These are phyloP conservation scores for Phataginus tetradactyla DNA, from an alignment of 2,797 vertebrate genomes.

Conservation along the genomic window DNA sequence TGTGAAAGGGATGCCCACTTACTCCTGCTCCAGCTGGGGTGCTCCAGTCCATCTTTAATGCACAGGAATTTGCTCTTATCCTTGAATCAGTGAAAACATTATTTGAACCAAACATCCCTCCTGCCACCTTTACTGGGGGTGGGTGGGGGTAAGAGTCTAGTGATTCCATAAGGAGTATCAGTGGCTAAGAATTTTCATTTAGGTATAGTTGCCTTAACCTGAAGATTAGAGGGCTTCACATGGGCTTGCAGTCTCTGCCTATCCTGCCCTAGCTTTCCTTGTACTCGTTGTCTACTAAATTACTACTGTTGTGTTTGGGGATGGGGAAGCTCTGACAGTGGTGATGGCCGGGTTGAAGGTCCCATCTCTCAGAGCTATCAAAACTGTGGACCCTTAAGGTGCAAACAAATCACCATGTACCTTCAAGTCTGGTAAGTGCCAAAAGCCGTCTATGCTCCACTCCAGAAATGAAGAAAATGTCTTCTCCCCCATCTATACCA, in stretches of 20 bases:
- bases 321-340: neutral
- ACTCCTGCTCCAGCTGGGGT: neutral
- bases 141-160: neutral
- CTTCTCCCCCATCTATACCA: neutral
- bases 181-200: neutral
- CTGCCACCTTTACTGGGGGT: neutral
- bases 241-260: neutral
- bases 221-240: neutral
- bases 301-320: neutral
- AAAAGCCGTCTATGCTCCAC: neutral
- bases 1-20: neutral
- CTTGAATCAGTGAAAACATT: neutral
- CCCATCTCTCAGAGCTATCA: neutral
- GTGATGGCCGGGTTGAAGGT: neutral
- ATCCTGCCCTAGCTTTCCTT: neutral
- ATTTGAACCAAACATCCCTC: neutral
- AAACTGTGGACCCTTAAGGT: neutral
- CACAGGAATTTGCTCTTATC: neutral
- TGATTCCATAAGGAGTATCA: neutral
- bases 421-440: neutral
- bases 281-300: neutral
- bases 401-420: neutral
- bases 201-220: neutral
- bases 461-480: neutral
- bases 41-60: neutral